Evolutionary conservation across 1,140 invertebrate species (phyloP), one percentile per base, ranked within the genome.

Genomic region (Philopotamus ludificatus): DNA sequence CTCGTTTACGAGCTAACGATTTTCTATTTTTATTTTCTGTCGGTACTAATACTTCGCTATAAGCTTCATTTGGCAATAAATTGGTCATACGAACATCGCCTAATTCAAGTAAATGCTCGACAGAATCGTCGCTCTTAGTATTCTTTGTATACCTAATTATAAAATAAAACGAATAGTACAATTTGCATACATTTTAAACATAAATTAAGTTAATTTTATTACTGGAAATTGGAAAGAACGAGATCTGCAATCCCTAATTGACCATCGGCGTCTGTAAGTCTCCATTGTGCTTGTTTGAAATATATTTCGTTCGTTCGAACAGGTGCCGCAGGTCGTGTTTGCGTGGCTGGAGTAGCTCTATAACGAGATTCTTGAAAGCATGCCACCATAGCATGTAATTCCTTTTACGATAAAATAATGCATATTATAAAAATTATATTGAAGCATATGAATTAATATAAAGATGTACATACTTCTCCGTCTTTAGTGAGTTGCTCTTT

Each of bases 241-340:
- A 99, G 82, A 82, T 99, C 96, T 1, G 96, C 92, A 68, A 99
- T 95, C 49, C 95, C 96, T 49, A 99, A 86, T 76, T 98, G 96
- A 0, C 97, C 97, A 82, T 99, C 97, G 3, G 91, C 89, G 78
- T 99, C 95, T 0, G 97, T 99, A 21, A 99, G 84, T 55, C 95
- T 79, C 97, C 97, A 99, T 69, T 95, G 91, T n/a, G 97, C 97
- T 76, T 96, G 93, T 78, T 98, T 97, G 75, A 99, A 99, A 76
- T 94, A 98, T 70, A 99, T 97, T 82, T 99, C 97, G 75, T 95
- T 96, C 20, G 93, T 87, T 44, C 95, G 81, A 7, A 94, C 89
- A 26, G 94, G 88, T 1, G 87, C 87, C 0, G 89, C 85, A 9
- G 71, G 73, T 28, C 87, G 85, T 69, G 88, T 87, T 70, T 89